Evolutionary conservation across 2,888 invertebrate species (phyloP).

Genomic region (Drosophila falleni): DNA sequence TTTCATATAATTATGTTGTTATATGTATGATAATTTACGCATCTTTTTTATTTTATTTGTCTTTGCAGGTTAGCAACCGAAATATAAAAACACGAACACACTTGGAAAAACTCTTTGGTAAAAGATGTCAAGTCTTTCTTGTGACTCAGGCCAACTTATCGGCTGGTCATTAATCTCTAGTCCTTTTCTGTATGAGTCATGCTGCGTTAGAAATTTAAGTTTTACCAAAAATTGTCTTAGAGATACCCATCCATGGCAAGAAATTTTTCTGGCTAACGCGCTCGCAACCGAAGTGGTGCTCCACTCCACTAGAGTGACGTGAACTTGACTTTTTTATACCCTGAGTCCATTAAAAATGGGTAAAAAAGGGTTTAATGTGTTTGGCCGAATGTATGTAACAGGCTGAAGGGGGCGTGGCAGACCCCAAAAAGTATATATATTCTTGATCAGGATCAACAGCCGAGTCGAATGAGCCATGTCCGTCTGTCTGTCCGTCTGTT

Average conservation of each 20-base stretch:
- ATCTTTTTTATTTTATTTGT: conserved; percentile 16
- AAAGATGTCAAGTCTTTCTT: conserved; percentile 4
- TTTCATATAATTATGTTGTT: neutral
- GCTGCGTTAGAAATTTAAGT: conserved; percentile 19
- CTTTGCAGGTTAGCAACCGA: conserved; percentile 47
- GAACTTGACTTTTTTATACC: too few relatives aligned
- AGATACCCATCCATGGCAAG: neutral
- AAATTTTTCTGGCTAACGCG: neutral
- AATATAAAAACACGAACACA: conserved; percentile 2
- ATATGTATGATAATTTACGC: conserved; percentile 15
- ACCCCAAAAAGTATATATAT: too few relatives aligned
- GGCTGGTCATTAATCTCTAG: conserved; percentile 32
- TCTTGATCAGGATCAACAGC: too few relatives aligned
- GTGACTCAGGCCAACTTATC: conserved; percentile 9
- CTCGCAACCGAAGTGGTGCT: neutral
- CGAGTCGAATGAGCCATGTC: too few relatives aligned
- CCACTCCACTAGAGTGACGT: neutral
- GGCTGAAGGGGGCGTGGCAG: too few relatives aligned
- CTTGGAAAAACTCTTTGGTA: conserved; percentile 9
- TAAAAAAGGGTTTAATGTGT: too few relatives aligned
- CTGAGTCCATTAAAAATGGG: too few relatives aligned
- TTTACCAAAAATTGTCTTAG: conserved; percentile 18
- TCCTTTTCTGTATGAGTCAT: conserved; percentile 30
- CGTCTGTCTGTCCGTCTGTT: too few relatives aligned
- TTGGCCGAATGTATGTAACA: too few relatives aligned